Percentiles rank a stretch among this genome's conserved stretches.
Conservation (phyloP, 2,113 vertebrate genomes). For the Embiotoca jacksoni region DNA sequence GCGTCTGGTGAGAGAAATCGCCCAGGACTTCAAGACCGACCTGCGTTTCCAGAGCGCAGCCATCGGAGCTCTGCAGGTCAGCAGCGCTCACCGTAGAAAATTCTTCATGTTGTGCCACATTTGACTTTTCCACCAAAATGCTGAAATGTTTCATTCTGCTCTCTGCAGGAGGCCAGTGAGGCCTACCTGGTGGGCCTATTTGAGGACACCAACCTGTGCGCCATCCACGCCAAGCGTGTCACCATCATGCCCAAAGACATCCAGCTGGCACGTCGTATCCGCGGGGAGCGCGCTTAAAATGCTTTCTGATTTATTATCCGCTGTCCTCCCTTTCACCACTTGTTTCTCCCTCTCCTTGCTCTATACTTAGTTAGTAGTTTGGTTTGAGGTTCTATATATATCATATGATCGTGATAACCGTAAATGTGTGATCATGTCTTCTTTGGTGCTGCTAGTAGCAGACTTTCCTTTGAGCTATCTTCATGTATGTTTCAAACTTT, state of each 20-base stretch:
- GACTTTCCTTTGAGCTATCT: slow-evolving; percentile 69
- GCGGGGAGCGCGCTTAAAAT: slow-evolving; percentile 84
- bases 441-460: slow-evolving; percentile 80
- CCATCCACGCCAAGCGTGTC: slow-evolving; percentile 86
- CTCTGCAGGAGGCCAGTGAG: slow-evolving; percentile 82
- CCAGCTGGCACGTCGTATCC: slow-evolving; percentile 88
- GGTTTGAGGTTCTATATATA: slow-evolving; percentile 77
- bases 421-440: slow-evolving; percentile 78
- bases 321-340: slow-evolving; percentile 54
- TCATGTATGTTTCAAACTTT: slow-evolving; percentile 62
- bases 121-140: background rate
- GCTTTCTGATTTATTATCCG: slow-evolving; percentile 37
- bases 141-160: background rate
- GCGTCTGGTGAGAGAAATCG: slow-evolving; percentile 87
- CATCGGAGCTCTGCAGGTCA: slow-evolving; percentile 85
- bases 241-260: slow-evolving; percentile 90
- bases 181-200: slow-evolving; percentile 86
- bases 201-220: slow-evolving; percentile 87
- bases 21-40: slow-evolving; percentile 88
- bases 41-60: slow-evolving; percentile 86
- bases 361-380: slow-evolving; percentile 74
- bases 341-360: slow-evolving; percentile 60
- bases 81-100: too few relatives aligned
- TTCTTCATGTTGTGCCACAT: background rate
- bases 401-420: slow-evolving; percentile 78